Percentiles rank a stretch among this genome's conserved stretches.
These are phyloP conservation scores for Triplophysa bombifrons DNA, from an alignment of 2,797 vertebrate species.

Conservation along the genomic window DNA sequence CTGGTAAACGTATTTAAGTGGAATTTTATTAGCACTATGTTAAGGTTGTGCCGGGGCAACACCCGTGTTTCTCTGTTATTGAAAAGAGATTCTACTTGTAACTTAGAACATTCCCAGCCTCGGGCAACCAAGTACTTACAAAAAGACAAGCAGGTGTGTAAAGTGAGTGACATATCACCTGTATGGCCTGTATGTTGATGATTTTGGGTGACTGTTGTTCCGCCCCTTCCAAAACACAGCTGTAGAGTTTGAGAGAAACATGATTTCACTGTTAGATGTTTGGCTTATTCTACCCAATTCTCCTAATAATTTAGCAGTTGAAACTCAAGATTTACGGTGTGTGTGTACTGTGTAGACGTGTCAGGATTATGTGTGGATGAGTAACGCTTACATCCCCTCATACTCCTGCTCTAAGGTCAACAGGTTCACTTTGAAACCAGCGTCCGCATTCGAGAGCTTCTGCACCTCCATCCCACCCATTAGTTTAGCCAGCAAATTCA, in stretches of 20 bases:
- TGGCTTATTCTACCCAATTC: too few species aligned
- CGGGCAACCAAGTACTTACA: not conserved
- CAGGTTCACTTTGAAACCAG: slow-evolving; percentile 82
- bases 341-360: not conserved
- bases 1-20: not conserved
- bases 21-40: not conserved
- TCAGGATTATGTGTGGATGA: slow-evolving; percentile 8
- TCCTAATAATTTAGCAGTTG: too few species aligned
- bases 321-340: too few species aligned
- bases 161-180: slow-evolving; percentile 68
- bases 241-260: slow-evolving; percentile 58
- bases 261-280: too few species aligned
- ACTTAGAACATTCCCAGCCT: not conserved
- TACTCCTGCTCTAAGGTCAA: slow-evolving; percentile 84
- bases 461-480: slow-evolving; percentile 85
- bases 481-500: slow-evolving; percentile 89
- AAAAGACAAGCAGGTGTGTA: not conserved
- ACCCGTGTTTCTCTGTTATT: not conserved
- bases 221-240: slow-evolving; percentile 71
- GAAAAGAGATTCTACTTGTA: not conserved
- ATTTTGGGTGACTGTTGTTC: slow-evolving; percentile 76
- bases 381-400: slow-evolving; percentile 69
- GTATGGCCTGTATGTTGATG: slow-evolving; percentile 86
- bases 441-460: slow-evolving; percentile 64
- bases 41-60: not conserved